Evolutionary conservation across 1,140 invertebrate species (phyloP), one percentile per base, ranked within the genome.

Genomic region (Belonocnema kinseyi): DNA sequence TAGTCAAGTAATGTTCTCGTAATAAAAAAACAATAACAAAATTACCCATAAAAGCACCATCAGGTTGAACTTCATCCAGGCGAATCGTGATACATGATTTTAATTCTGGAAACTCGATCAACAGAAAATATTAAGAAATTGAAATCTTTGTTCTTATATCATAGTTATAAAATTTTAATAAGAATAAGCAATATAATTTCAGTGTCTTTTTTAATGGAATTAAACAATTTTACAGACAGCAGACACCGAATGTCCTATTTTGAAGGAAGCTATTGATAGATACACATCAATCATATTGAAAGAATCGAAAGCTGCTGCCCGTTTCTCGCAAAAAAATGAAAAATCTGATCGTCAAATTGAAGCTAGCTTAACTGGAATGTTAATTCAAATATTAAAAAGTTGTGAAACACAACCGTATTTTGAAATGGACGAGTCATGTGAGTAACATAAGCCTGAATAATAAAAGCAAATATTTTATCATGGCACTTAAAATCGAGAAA

Each of bases 231-330:
- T 72, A 12, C 80, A 90, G 92, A 82, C 87, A 78, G 87, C 77
- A 73, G 81, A 78, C 13, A 78, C 89, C 19, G 86, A 77, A 13
- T 95, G 94, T 87, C 91, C 93, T 79, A 91, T 94, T 56, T 84
- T 95, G 16, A 89, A 91, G 26, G 88, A 92, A 54, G 94, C 94
- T 0, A 82, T 94, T 13, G 85, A 91, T 56, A 87, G 94, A 70
- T 94, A 94, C 79, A 88, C 83, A 46, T 83, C 90, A 7, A 92
- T 93, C 14, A 84, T 92, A 2, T 73, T 86, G 52, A 84, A 87
- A 80, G 83, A 90, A 82, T 83, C 83, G 78, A 80, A 84, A 84
- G 51, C 85, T 80, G 85, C 88, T 72, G 46, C 81, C 85, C 82
- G 85, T 78, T 76, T 76, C 11, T 1, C 6, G 4, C 13, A 52